These are phyloP conservation scores for Hipposideros larvatus DNA, from an alignment of 2,797 vertebrate genomes.

Conservation along the genomic window DNA sequence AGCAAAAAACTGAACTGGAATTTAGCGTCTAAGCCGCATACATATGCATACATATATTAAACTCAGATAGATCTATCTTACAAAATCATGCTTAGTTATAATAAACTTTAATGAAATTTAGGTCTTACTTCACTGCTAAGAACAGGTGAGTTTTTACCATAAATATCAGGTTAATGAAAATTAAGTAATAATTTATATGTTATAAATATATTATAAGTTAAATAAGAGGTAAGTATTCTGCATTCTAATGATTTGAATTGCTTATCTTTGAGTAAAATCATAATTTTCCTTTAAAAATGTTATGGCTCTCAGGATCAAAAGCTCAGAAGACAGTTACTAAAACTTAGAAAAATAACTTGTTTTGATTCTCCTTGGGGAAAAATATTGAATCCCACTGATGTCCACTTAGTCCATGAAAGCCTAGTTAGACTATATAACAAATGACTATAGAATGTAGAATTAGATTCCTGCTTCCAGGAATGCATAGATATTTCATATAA, in stretches of 20 bases:
- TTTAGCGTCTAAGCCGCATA: neutral
- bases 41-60: neutral
- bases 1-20: neutral
- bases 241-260: neutral
- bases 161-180: conserved; percentile 23
- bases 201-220: neutral
- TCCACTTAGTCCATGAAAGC: neutral
- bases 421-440: neutral
- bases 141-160: neutral
- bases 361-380: neutral
- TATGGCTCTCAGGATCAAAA: neutral
- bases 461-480: neutral
- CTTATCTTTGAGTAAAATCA: neutral
- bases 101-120: neutral
- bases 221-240: neutral
- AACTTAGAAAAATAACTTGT: neutral
- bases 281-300: neutral
- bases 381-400: neutral
- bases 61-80: neutral
- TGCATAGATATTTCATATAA: neutral
- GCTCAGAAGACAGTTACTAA: neutral
- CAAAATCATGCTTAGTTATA: neutral
- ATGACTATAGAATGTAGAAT: neutral
- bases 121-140: neutral
- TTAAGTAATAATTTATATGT: neutral